phyloP scores from a whole-genome alignment of 2,113 vertebrate species.

The Hippocampus guttulatus region DNA sequence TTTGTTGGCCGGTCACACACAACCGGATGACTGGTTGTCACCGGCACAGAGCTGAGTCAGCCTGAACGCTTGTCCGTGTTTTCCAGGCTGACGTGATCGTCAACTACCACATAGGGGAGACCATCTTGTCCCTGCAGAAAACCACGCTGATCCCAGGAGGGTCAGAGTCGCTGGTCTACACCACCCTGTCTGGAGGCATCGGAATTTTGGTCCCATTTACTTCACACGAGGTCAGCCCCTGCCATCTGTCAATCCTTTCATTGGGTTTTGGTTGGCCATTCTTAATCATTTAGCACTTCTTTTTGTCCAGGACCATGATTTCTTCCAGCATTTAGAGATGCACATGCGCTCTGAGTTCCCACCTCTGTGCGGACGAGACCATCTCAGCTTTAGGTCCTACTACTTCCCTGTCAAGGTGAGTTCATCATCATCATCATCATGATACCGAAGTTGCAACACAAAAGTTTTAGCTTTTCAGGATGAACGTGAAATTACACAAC shows the following conservation, averaged over 20 bases:
- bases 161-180: slow-evolving; percentile 95
- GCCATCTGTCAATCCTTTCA: background rate
- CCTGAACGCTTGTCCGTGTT: background rate
- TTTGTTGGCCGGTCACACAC: background rate
- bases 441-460: background rate
- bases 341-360: slow-evolving; percentile 96
- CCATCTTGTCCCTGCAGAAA: slow-evolving; percentile 92
- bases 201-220: slow-evolving; percentile 97
- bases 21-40: background rate
- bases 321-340: slow-evolving; percentile 99
- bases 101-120: slow-evolving; percentile 96
- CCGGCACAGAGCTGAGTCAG: background rate
- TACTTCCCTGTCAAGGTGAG: slow-evolving; percentile 97
- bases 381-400: slow-evolving; percentile 97
- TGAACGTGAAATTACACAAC: background rate
- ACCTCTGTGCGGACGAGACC: slow-evolving; percentile 92
- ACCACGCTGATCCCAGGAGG: slow-evolving; percentile 95
- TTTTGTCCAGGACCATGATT: slow-evolving; percentile 87
- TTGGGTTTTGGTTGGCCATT: background rate
- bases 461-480: background rate
- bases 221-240: slow-evolving; percentile 84
- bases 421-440: background rate
- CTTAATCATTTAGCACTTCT: background rate
- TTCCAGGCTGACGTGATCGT: slow-evolving; percentile 91
- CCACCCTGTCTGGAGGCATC: slow-evolving; percentile 92